A percentile compares a stretch with the other conserved stretches of the same genome.
Conservation (phyloP, 2,888 invertebrate species). For the Eudemis profundana region DNA sequence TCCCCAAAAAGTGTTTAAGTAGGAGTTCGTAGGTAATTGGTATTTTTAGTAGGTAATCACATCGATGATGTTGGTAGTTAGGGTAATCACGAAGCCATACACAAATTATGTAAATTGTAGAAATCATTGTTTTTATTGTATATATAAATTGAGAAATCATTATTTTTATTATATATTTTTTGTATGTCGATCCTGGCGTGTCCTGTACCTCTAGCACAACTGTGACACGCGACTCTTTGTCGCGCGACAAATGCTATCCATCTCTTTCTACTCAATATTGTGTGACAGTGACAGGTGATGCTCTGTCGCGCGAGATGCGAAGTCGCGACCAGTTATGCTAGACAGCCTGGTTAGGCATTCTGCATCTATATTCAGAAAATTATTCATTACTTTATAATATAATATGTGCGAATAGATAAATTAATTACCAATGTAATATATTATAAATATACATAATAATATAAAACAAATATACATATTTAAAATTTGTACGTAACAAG, state of each 20-base stretch:
- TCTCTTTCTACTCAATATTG: too few relatives aligned
- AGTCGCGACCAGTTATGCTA: too few relatives aligned
- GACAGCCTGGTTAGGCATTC: too few relatives aligned
- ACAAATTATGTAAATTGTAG: constrained; percentile 19
- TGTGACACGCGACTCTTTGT: too few relatives aligned
- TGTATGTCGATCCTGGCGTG: too few relatives aligned
- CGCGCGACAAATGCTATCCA: too few relatives aligned
- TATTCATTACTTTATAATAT: not conserved
- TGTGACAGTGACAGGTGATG: too few relatives aligned
- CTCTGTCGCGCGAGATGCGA: too few relatives aligned
- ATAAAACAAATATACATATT: not conserved
- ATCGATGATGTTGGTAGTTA: constrained; percentile 3
- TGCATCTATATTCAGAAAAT: not conserved
- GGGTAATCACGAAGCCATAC: constrained; percentile 13
- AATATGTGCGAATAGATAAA: not conserved
- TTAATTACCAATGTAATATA: not conserved
- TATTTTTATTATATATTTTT: too few relatives aligned
- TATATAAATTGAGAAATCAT: not conserved
- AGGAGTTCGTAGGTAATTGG: not conserved
- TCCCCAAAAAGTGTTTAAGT: too few relatives aligned
- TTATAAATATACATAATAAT: not conserved
- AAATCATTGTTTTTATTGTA: not conserved
- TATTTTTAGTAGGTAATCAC: constrained; percentile 6
- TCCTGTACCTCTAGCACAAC: too few relatives aligned
- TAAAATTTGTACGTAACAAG: not conserved